These are phyloP conservation scores for Sebastes matsubarae DNA, from an alignment of 2,797 vertebrate species.

Conservation along the genomic window DNA sequence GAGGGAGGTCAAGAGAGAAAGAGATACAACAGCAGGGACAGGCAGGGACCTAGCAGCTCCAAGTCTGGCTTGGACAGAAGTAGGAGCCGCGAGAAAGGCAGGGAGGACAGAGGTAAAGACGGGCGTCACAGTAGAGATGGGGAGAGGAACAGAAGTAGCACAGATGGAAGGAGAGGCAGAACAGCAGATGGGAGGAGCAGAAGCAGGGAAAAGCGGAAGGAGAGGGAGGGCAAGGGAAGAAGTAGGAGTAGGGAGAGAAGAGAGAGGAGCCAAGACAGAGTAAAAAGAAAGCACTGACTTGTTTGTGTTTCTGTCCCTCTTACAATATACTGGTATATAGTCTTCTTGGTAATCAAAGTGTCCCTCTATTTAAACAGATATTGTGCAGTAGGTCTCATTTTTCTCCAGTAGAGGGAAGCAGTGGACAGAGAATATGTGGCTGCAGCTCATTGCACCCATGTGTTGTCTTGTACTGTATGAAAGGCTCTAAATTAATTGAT, in stretches of 20 bases:
- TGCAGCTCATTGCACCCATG: not conserved
- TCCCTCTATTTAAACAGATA: not conserved
- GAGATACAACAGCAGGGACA: slow-evolving; percentile 65
- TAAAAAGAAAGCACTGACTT: slow-evolving; percentile 50
- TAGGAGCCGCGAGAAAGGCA: slow-evolving; percentile 63
- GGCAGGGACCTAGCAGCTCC: slow-evolving; percentile 56
- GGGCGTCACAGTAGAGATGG: slow-evolving; percentile 52
- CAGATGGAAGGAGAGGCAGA: slow-evolving; percentile 68
- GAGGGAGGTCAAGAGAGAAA: slow-evolving; percentile 66
- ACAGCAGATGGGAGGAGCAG: slow-evolving; percentile 69
- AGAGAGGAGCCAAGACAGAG: slow-evolving; percentile 55
- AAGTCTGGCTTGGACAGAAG: slow-evolving; percentile 49
- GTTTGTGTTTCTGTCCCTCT: not conserved
- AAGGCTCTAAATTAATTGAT: slow-evolving; percentile 54
- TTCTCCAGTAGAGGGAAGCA: slow-evolving; percentile 78
- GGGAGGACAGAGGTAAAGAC: slow-evolving; percentile 62
- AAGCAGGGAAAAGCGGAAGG: slow-evolving; percentile 60
- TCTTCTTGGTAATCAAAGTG: not conserved
- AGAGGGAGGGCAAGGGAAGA: slow-evolving; percentile 51
- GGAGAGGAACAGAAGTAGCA: slow-evolving; percentile 66
- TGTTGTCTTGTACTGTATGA: slow-evolving; percentile 21
- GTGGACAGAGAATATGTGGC: slow-evolving; percentile 46
- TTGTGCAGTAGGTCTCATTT: not conserved
- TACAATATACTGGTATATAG: not conserved
- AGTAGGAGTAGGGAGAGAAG: slow-evolving; percentile 54